phyloP scores from a whole-genome alignment of 1,140 invertebrate species.

The Cotesia glomerata region DNA sequence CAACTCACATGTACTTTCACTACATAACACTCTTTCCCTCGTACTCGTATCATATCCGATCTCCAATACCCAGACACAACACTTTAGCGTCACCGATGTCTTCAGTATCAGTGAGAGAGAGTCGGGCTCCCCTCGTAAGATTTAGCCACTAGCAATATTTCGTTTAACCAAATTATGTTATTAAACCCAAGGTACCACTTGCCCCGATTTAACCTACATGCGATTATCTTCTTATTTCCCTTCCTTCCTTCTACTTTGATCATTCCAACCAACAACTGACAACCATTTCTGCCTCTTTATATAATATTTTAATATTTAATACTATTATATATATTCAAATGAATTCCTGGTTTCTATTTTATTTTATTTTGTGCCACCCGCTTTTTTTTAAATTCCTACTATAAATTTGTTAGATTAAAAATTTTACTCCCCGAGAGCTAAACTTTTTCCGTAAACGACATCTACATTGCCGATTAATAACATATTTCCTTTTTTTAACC shows the following conservation, averaged over 20 bases:
- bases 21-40: background rate
- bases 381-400: too few relatives aligned
- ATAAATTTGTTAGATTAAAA: too few relatives aligned
- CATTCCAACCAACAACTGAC: background rate
- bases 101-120: too few relatives aligned
- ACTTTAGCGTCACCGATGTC: too few relatives aligned
- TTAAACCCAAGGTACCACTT: conserved; percentile 33
- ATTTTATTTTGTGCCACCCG: too few relatives aligned
- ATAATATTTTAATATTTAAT: too few relatives aligned
- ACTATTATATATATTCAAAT: too few relatives aligned
- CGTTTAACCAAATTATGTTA: conserved; percentile 41
- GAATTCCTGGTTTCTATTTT: too few relatives aligned
- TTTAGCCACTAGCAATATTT: conserved; percentile 15
- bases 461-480: too few relatives aligned
- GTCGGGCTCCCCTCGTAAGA: background rate
- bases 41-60: background rate
- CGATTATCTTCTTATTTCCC: background rate
- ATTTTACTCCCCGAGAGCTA: too few relatives aligned
- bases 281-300: background rate
- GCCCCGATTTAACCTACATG: conserved; percentile 33
- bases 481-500: too few relatives aligned
- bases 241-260: conserved; percentile 1
- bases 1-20: background rate
- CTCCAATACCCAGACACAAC: background rate
- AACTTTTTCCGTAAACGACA: too few relatives aligned